Base-by-base conservation (phyloP, 2,113 vertebrate species). In the Cettia cetti region DNA sequence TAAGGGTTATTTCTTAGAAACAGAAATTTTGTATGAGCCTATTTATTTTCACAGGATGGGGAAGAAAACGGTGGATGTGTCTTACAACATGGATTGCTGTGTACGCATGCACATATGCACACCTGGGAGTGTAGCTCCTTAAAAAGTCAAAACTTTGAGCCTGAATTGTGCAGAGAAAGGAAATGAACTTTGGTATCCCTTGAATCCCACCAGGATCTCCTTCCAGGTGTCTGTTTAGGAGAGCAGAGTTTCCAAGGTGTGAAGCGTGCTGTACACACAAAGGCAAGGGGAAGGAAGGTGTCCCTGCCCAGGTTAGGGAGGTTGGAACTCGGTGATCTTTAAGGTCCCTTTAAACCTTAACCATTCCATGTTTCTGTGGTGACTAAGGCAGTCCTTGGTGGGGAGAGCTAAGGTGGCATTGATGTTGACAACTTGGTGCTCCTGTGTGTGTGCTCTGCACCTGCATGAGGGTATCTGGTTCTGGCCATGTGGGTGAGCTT, bases 201-300 rank as follows among this genome's bases (percentile, higher is more conserved):
- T 35, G 39, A 19, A 35, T 79, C 31, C 39, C 39, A 35, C 31
- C 24, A 24, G 39, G 49, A 54, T 79, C 49, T 44, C 22, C 24
- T 64, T 15, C 22, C 26, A 28, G 2, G 35, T 65, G 53, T 13
- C 53, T 68, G 1, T 63, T 56, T 21, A 39, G 30, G 15, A n/a
- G 86, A 63, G 16, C 11, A 63, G 37, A 65, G 6, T 27, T 88
- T 53, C 50, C n/a, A 39, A 64, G 23, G 21, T 20, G 20, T 0
- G 0, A 20, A 69, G 14, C 1, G 4, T 23, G 8, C 2, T 3
- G 35, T 64, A 24, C 35, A 17, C 42, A 22, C 14, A 11, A 49
- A 42, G n/a, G 7, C 45, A 37, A 11, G n/a, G 10, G 22, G 33
- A 69, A 63, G 35, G 60, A 13, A 54, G 7, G 6, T 40, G 16